Base-by-base conservation (phyloP, 2,797 vertebrate species). In the Sebastes taczanowskii region DNA sequence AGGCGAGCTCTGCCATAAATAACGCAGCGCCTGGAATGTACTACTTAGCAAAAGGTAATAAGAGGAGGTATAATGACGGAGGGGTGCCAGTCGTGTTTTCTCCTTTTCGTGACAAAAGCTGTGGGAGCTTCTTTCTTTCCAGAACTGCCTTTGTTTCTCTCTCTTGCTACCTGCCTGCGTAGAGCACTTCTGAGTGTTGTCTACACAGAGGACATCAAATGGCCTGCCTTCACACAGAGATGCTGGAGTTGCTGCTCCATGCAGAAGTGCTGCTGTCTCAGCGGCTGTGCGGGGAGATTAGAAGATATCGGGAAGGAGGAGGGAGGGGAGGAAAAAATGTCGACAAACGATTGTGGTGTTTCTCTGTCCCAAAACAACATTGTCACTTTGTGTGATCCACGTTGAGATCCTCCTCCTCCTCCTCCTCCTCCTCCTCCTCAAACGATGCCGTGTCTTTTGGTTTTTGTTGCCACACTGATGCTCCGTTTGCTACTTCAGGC, bases 151-250 rank as follows among this genome's bases (percentile, higher is more conserved):
- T 90, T 86, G 82, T 87, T 78, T 80, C 64, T 82, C 64, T 20
- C 69, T 86, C 75, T 58, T 53, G 46, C 77, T 84, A 70, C 78
- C 88, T 86, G 82, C 80, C 81, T 76, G 67, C 74, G 71, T 79
- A 72, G 56, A 85, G 84, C 81, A 86, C 78, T 82, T 89, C 73
- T 89, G 74, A 89, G 76, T 77, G 78, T 81, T 75, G 85, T 90
- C 88, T 90, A 83, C 85, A 88, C 77, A 84, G 84, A 89, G 80
- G 88, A 92, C 92, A 91, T 91, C 89, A 93, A 91, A 91, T 86
- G 71, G 77, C 60, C 86, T 67, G 88, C 75, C 87, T 91, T 90
- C 85, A 84, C 78, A 86, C 78, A 86, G 76, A 90, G 84, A 88
- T 53, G 85, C 80, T 70, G 86, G 80, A 87, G 92, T 82, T 82